Base-by-base conservation (phyloP, 1,140 invertebrate species). In the Dufourea novaeangliae region DNA sequence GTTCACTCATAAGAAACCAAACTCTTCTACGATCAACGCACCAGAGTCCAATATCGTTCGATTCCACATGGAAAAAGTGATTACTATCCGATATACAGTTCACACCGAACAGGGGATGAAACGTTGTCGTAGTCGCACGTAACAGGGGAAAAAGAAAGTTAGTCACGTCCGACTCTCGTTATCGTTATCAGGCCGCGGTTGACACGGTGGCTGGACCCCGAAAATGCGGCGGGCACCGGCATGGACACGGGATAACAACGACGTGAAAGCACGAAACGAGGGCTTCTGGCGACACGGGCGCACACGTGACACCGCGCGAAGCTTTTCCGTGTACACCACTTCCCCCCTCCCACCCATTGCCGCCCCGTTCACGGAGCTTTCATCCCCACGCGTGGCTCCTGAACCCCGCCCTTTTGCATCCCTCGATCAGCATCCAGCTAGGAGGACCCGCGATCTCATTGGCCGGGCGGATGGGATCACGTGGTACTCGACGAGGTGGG, bases 271-370 rank as follows among this genome's bases (percentile, higher is more conserved):
- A 89, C 90, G 91, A 88, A 88, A 86, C 3, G 34, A 3, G 84
- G 71, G 78, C 86, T 87, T 91, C 90, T 91, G 89, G 86, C 85
- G 63, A 56, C 77, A n/a, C n/a, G n/a, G n/a, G 74, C 44, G 73
- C 67, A 84, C 91, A 92, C 91, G 91, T 92, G 91, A 92, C 90
- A 92, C 89, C 87, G 89, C 87, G 46, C n/a, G 85, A 88, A 86
- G 89, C 87, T 89, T 87, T 88, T 88, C 87, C n/a, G n/a, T n/a
- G n/a, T n/a, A n/a, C n/a, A n/a, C n/a, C n/a, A n/a, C n/a, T n/a
- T n/a, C n/a, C n/a, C n/a, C n/a, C n/a, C n/a, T n/a, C n/a, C n/a
- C 88, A 78, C 78, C 75, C 67, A n/a, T n/a, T n/a, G n/a, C 80
- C 72, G 72, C 75, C 81, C 79, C 76, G 68, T 61, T 77, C 74